These are phyloP conservation scores for Andinoacara biseriatus DNA, from an alignment of 2,113 vertebrate genomes.

Conservation along the genomic window DNA sequence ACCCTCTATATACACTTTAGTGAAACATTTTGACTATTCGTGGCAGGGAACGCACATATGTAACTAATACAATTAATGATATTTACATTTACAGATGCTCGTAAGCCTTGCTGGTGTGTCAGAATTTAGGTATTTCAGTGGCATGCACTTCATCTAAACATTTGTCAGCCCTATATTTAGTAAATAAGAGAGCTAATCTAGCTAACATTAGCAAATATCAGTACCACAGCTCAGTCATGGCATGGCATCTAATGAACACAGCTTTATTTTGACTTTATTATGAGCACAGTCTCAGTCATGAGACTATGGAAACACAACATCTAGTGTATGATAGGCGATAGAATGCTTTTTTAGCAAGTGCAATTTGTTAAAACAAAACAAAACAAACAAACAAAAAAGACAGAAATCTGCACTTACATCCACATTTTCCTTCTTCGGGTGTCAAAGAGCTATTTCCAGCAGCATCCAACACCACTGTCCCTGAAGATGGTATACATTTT, in stretches of 20 bases:
- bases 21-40: neutral
- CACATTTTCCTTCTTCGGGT: neutral
- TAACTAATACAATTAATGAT: conserved; percentile 10
- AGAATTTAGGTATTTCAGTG: neutral
- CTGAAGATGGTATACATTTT: neutral
- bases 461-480: neutral
- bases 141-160: neutral
- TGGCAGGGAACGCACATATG: neutral
- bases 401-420: neutral
- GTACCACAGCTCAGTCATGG: neutral
- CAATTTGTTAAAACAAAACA: too few species aligned
- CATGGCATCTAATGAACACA: neutral
- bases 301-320: neutral
- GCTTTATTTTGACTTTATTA: neutral
- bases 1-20: neutral
- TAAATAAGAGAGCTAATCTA: neutral
- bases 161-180: neutral
- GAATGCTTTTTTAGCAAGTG: too few species aligned
- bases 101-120: neutral
- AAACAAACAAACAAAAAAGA: too few species aligned
- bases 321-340: neutral
- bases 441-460: neutral
- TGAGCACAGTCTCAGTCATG: neutral
- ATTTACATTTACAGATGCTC: neutral
- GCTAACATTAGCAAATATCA: neutral